phyloP scores from a whole-genome alignment of 2,888 invertebrate genomes.

The Hypercompe scribonia region DNA sequence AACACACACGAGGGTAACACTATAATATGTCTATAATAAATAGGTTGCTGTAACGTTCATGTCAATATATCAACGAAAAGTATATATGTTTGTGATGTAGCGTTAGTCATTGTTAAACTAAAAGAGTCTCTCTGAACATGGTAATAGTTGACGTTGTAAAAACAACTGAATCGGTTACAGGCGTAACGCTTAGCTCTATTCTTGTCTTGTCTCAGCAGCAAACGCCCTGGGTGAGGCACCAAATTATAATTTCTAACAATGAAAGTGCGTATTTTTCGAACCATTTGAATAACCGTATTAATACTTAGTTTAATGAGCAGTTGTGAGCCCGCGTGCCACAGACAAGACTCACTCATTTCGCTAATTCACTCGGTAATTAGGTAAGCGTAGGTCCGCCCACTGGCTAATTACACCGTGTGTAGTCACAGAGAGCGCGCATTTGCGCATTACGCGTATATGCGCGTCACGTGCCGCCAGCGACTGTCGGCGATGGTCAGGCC shows the following conservation, averaged over 20 bases:
- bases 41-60: background rate
- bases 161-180: background rate
- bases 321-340: background rate
- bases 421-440: conserved; percentile 7
- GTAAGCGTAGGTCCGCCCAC: conserved; percentile 32
- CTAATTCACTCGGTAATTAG: conserved; percentile 47
- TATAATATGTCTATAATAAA: too few relatives aligned
- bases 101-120: background rate
- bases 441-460: conserved; percentile 5
- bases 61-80: background rate
- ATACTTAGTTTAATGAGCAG: background rate
- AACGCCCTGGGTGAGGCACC: background rate
- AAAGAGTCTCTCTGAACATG: background rate
- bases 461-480: conserved; percentile 5
- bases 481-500: conserved; percentile 1
- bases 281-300: background rate
- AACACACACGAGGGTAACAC: too few relatives aligned
- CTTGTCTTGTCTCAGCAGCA: background rate
- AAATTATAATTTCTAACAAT: background rate
- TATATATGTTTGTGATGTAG: background rate
- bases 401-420: conserved; percentile 37
- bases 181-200: background rate
- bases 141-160: background rate
- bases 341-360: conserved; percentile 20
- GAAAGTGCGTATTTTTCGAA: background rate